phyloP scores from a whole-genome alignment of 2,113 vertebrate species.

The Psittacula cyanocephala region DNA sequence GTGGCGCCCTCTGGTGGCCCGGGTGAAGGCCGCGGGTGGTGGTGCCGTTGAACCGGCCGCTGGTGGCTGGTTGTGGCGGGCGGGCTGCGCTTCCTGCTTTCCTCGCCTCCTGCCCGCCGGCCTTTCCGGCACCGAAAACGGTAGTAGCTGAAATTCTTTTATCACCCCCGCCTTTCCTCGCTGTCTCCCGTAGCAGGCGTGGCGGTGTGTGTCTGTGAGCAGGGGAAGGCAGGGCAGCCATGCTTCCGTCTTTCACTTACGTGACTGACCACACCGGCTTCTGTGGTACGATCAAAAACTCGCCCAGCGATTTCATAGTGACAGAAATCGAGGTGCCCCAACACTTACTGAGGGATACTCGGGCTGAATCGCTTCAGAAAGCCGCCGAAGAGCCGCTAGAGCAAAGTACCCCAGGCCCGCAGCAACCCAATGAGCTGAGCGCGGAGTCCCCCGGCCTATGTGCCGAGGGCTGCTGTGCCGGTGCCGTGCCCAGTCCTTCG shows the following conservation, averaged over 20 bases:
- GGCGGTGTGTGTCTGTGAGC: conserved; percentile 22
- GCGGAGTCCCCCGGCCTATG: background rate
- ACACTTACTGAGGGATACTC: conserved; percentile 29
- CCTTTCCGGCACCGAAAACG: background rate
- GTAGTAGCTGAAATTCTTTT: fast-evolving
- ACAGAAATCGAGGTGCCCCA: conserved; percentile 81
- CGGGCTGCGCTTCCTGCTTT: too few species aligned
- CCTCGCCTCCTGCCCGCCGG: background rate
- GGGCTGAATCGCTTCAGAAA: background rate
- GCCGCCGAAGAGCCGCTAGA: background rate
- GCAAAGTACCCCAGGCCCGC: background rate
- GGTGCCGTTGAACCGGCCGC: too few species aligned
- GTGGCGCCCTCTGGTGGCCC: background rate
- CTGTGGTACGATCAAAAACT: conserved; percentile 85
- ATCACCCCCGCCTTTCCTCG: fast-evolving
- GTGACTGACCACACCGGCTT: conserved; percentile 85
- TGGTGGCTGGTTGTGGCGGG: background rate
- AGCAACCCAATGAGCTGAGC: background rate
- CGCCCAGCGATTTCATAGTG: conserved; percentile 87
- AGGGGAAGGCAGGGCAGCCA: background rate
- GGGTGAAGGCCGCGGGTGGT: background rate
- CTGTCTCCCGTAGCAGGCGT: background rate
- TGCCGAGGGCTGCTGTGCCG: background rate
- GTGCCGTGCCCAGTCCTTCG: fast-evolving
- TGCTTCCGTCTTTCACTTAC: conserved; percentile 68